Evolutionary conservation across 2,888 invertebrate genomes (phyloP), one percentile per base, ranked within the genome.

Genomic region (Ditylenchus weischeri): DNA sequence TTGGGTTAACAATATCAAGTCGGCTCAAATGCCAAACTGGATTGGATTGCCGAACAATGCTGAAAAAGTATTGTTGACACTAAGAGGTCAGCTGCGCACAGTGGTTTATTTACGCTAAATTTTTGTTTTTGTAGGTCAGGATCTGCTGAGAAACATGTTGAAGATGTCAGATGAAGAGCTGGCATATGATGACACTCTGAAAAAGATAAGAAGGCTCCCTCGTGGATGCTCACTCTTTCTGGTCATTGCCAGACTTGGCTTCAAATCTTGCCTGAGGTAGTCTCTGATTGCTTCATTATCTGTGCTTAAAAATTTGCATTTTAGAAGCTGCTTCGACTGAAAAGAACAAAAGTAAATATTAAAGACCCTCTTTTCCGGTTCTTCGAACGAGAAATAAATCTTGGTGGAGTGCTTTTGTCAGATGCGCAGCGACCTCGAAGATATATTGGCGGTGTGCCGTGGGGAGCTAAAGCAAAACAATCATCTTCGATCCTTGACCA

Each of bases 391-490:
- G 81, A 81, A 70, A 93, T 85, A 57, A 80, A 81, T 64, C 64
- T 81, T 58, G 96, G 94, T 19, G 89, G 92, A 0, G 89, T 89
- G 78, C 86, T 98, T 68, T 86, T 98, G 76, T 88, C 89, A 75
- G 91, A 92, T 77, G 47, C 88, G 93, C 75, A 69, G 90, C 76
- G 94, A 95, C 84, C 86, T 94, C 73, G 89, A 90, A 78, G 92
- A 92, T 84, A 92, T 94, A 29, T 88, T 91, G 19, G 87, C 90
- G 57, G 93, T 96, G 82, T 96, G 96, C 84, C 90, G 90, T 88
- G 92, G 92, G 13, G 91, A 91, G 80, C 94, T 94, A 88, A 98
- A 98, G 84, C 96, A 98, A 84, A 98, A 95, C 15, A 96, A 99
- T 86, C 93, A 96, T 85, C 95, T 95, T 82, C 89, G 98, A 64